Conservation (phyloP, 2,888 invertebrate genomes). For the Hymenopus coronatus region DNA sequence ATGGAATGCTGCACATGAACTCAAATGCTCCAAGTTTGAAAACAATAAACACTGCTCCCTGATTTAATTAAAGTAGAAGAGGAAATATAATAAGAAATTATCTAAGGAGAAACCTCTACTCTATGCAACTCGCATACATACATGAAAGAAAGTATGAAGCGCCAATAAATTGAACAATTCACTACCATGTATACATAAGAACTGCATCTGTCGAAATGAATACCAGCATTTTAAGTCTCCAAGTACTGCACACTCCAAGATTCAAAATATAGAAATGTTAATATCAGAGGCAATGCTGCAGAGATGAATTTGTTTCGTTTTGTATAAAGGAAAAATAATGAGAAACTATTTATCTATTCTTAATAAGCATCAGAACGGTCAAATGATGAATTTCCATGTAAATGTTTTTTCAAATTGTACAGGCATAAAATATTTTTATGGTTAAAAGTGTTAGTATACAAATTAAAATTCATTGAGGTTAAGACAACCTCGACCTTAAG, state of each 20-base stretch:
- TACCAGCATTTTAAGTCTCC: slow-evolving; percentile 4
- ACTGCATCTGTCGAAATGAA: background rate
- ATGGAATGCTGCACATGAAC: background rate
- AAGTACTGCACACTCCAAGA: slow-evolving; percentile 8
- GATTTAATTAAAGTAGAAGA: background rate
- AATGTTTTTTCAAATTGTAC: background rate
- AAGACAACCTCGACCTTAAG: slow-evolving; percentile 29
- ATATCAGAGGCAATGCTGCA: background rate
- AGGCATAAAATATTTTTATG: slow-evolving; percentile 28
- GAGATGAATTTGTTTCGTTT: background rate
- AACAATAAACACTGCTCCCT: background rate
- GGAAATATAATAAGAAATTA: background rate
- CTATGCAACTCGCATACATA: background rate
- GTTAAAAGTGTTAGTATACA: slow-evolving; percentile 30
- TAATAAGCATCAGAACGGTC: background rate
- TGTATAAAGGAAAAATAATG: background rate
- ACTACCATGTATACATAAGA: background rate
- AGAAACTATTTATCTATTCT: background rate
- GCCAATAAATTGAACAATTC: background rate
- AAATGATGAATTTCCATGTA: background rate
- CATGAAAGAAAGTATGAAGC: background rate
- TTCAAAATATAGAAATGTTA: background rate
- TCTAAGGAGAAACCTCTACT: background rate
- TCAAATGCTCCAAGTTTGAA: background rate
- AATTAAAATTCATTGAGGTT: slow-evolving; percentile 24